Base-by-base conservation (phyloP, 1,140 invertebrate species). In the Musca vetustissima region DNA sequence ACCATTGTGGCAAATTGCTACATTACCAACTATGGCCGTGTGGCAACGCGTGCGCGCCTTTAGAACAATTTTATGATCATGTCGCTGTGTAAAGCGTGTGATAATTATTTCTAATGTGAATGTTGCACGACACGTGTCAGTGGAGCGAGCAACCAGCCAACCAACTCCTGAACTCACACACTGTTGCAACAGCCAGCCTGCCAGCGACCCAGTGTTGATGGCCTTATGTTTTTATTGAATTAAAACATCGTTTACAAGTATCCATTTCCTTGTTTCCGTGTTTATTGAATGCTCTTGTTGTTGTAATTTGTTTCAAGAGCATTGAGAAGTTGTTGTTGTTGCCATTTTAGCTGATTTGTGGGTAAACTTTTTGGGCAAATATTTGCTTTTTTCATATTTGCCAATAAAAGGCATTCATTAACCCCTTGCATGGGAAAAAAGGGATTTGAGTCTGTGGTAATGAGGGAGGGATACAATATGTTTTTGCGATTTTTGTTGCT, bases 231-330 rank as follows among this genome's bases (percentile, higher is more conserved):
- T n/a, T 21, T 53, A 21, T 21, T 65, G 21, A 65, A 49, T 19
- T 61, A 64, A n/a, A 61, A 61, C 57, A 61, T 61, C 15, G 11
- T 61, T 59, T 66, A 73, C 75, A 80, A 80, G 78, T 80, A 80
- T 80, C 78, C 75, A 78, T 80, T 78, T 80, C 78, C 78, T 73
- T 74, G 75, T 74, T 67, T 59, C 66, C 66, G 65, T 71, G 73
- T 71, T 75, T 74, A 9, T 43, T 6, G 36, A 43, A 43, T 43
- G 11, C 13, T 43, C 1, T 43, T 13, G 36, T 7, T 43, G 11
- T 43, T 43, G 28, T 32, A 8, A 13, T 43, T 65, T 50, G 24
- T 36, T 61, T 36, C 17, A 61, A 36, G 25, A 36, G 15, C 17
- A 52, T 19, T 21, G 21, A 19, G n/a, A 52, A 52, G 17, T 52